phyloP scores from a whole-genome alignment of 2,113 vertebrate species.

The Percopsis transmontana region DNA sequence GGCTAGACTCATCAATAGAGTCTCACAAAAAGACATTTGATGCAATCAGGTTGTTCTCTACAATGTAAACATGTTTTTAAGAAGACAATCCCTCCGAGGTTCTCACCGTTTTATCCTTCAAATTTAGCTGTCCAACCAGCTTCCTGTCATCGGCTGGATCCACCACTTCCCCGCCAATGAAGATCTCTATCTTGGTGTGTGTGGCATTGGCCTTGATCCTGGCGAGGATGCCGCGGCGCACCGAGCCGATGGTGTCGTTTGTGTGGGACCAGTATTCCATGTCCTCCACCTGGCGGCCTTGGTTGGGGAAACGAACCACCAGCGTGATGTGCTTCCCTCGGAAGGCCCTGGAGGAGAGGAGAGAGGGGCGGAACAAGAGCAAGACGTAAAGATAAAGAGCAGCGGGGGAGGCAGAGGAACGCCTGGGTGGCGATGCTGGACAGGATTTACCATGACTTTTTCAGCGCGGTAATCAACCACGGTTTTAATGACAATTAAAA shows the following conservation, averaged over 20 bases:
- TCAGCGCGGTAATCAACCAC: too few relatives aligned
- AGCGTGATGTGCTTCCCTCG: constrained; percentile 97
- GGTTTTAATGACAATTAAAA: too few relatives aligned
- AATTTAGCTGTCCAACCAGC: constrained; percentile 95
- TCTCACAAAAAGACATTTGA: too few relatives aligned
- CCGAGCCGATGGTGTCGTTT: constrained; percentile 98
- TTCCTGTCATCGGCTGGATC: constrained; percentile 97
- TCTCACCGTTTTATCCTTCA: constrained; percentile 98
- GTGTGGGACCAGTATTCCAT: constrained; percentile 99
- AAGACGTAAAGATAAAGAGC: neutral
- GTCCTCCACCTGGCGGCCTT: constrained; percentile 97
- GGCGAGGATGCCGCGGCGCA: constrained; percentile 93
- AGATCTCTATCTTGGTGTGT: constrained; percentile 96
- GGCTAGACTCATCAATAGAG: too few relatives aligned
- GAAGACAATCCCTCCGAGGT: too few relatives aligned
- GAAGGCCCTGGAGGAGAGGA: constrained; percentile 85
- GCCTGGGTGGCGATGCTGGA: too few relatives aligned
- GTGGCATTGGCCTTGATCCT: constrained; percentile 97
- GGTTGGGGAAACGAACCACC: constrained; percentile 97
- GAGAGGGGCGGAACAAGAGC: constrained; percentile 1
- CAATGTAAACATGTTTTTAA: too few relatives aligned
- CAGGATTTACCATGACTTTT: too few relatives aligned
- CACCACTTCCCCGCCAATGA: constrained; percentile 96
- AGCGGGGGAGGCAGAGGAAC: neutral
- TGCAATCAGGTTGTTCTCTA: too few relatives aligned